These are phyloP conservation scores for Sylvietta virens DNA, from an alignment of 2,113 vertebrate species.

Conservation along the genomic window DNA sequence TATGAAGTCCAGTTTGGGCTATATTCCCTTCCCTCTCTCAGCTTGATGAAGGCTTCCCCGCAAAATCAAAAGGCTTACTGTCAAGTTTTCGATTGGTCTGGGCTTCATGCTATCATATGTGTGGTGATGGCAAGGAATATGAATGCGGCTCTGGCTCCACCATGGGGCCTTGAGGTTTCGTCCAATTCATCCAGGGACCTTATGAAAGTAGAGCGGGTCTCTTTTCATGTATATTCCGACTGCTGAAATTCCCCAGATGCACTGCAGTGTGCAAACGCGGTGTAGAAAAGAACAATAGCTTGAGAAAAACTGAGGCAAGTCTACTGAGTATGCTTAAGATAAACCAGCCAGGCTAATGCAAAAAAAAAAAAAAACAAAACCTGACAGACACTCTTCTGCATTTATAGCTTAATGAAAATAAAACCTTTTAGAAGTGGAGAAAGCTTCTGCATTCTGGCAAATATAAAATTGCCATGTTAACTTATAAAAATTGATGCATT, in stretches of 20 bases:
- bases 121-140: conserved; percentile 76
- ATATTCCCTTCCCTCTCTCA: conserved; percentile 81
- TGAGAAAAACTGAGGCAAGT: conserved; percentile 68
- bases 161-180: conserved; percentile 75
- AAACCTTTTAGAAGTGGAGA: background rate
- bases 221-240: conserved; percentile 83
- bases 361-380: background rate
- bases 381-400: background rate
- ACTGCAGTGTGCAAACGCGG: conserved; percentile 71
- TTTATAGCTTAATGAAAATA: conserved; percentile 51
- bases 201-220: conserved; percentile 79
- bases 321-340: conserved; percentile 52
- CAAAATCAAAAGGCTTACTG: conserved; percentile 87
- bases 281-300: conserved; percentile 79
- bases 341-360: conserved; percentile 17
- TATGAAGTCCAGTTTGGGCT: conserved; percentile 84
- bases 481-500: conserved; percentile 1
- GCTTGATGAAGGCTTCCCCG: conserved; percentile 79
- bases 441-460: background rate
- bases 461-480: background rate
- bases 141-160: conserved; percentile 70
- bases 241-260: conserved; percentile 76
- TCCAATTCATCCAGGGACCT: conserved; percentile 80
- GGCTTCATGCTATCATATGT: conserved; percentile 73
- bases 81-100: conserved; percentile 82